phyloP scores from a whole-genome alignment of 2,888 invertebrate species.

The Limnephilus lunatus region DNA sequence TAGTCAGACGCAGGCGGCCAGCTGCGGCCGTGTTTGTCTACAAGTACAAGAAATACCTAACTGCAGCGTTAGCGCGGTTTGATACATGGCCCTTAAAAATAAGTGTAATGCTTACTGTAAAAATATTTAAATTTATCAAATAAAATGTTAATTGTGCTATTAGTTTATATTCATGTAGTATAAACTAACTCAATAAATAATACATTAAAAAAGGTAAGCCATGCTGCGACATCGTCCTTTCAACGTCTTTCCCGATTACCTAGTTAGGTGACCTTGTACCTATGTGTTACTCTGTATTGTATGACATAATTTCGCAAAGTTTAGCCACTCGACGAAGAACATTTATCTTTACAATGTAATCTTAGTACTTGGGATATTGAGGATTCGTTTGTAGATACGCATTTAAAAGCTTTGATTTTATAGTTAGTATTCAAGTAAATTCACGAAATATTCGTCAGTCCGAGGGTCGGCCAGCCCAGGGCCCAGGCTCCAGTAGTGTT shows the following conservation, averaged over 20 bases:
- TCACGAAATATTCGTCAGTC: background rate
- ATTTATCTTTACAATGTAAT: no score
- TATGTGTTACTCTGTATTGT: background rate
- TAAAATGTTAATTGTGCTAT: no score
- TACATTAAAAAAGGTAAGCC: background rate
- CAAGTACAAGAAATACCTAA: no score
- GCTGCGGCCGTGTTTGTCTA: no score
- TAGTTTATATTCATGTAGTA: no score
- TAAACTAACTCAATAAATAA: no score
- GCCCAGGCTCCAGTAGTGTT: background rate
- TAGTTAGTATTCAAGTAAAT: background rate
- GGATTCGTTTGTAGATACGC: background rate
- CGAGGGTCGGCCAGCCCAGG: background rate
- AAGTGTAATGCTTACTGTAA: no score
- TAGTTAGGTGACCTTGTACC: background rate
- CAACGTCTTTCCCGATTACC: background rate
- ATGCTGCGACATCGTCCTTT: background rate
- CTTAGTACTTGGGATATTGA: background rate
- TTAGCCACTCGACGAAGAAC: background rate
- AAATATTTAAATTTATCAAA: no score
- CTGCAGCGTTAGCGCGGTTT: no score
- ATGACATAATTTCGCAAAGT: background rate
- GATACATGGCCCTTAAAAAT: no score
- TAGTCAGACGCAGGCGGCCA: no score
- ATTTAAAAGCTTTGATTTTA: background rate